Percentiles rank a stretch among this genome's conserved stretches.
Conservation (phyloP, 2,797 vertebrate species). For the Botia kubotai region DNA sequence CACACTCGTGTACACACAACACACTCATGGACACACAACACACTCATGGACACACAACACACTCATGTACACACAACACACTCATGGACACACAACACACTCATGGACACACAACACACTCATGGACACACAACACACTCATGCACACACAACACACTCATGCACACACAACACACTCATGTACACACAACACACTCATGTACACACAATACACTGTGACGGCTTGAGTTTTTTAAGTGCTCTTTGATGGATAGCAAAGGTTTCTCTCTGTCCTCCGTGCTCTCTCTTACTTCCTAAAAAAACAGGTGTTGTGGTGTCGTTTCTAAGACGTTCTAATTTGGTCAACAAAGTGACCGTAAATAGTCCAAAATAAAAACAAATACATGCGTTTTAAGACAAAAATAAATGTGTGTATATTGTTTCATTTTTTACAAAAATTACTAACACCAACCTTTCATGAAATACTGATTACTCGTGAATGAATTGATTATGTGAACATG, state of each 20-base stretch:
- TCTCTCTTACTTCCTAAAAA: slow-evolving; percentile 7
- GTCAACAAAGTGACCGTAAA: slow-evolving; percentile 37
- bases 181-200: background rate
- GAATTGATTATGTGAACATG: too few species aligned
- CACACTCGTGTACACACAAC: background rate
- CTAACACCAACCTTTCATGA: too few species aligned
- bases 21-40: background rate
- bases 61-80: background rate
- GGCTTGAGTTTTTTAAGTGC: slow-evolving; percentile 35
- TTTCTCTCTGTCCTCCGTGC: background rate
- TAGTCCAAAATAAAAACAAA: background rate
- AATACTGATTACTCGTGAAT: too few species aligned
- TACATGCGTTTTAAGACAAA: too few species aligned
- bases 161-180: background rate
- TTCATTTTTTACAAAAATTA: too few species aligned
- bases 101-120: background rate
- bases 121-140: background rate
- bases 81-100: too few species aligned
- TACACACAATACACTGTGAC: slow-evolving; percentile 32
- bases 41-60: background rate
- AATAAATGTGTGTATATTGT: too few species aligned
- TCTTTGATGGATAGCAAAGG: slow-evolving; percentile 35
- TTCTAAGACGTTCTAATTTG: slow-evolving; percentile 31
- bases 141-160: background rate
- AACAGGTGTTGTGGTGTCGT: slow-evolving; percentile 38